phyloP scores from a whole-genome alignment of 92 coral and sea anemone species.

The Siderastrea radians region DNA sequence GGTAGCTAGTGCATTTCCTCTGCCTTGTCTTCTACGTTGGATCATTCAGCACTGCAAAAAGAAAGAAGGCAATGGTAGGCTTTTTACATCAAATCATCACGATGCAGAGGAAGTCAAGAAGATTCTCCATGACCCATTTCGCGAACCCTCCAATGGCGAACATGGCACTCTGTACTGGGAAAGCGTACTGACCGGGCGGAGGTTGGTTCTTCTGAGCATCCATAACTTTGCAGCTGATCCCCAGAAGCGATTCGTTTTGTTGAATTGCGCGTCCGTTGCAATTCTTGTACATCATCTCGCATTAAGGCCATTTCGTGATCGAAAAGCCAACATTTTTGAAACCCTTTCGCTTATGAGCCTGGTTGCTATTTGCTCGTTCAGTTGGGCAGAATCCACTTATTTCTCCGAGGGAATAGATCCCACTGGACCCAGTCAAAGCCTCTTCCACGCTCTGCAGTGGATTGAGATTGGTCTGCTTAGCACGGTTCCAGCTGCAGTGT shows the following conservation, averaged over 20 bases:
- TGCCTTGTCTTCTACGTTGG: constrained; percentile 33
- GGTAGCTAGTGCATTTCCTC: no score
- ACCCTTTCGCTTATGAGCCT: constrained; percentile 46
- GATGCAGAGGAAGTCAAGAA: constrained; percentile 12
- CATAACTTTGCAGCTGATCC: constrained; percentile 40
- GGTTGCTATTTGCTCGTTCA: no score
- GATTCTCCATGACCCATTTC: constrained; percentile 52
- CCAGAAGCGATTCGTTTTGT: constrained; percentile 20
- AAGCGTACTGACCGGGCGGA: no score
- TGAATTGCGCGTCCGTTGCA: constrained; percentile 29
- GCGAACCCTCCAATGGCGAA: no score
- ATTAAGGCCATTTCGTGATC: constrained; percentile 41
- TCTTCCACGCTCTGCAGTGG: constrained; percentile 32
- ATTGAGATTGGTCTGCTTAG: constrained; percentile 40
- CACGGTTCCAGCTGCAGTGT: no score
- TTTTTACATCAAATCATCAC: not conserved
- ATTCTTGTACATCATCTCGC: no score
- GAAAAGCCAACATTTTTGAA: constrained; percentile 49
- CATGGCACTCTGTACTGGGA: no score
- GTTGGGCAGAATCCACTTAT: no score
- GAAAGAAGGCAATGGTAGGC: not conserved
- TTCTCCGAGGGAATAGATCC: constrained; percentile 43
- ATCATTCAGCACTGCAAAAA: not conserved
- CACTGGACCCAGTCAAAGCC: constrained; percentile 13
- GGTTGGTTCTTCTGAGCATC: no score